Percentiles rank a stretch among this genome's conserved stretches.
These are phyloP conservation scores for Acleris literana DNA, from an alignment of 2,888 invertebrate genomes.

Conservation along the genomic window DNA sequence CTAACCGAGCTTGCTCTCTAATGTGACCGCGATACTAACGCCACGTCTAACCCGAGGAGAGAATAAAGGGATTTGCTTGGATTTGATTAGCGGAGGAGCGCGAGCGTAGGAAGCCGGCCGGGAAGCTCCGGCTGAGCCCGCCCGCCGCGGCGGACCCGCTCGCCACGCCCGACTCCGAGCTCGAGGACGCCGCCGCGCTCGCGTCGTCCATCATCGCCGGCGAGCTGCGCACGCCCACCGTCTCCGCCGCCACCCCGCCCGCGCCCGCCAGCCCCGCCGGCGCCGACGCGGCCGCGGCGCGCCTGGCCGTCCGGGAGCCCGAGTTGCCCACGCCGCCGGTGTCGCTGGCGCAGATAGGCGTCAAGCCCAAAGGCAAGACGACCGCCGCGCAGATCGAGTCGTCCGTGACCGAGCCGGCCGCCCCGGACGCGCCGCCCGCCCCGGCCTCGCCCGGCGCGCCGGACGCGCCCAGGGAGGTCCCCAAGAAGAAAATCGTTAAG, in stretches of 20 bases:
- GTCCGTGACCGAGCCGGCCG: conserved; percentile 56
- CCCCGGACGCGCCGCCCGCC: conserved; percentile 38
- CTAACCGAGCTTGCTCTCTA: conserved; percentile 84
- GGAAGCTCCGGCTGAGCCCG: conserved; percentile 71
- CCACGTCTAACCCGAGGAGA: conserved; percentile 77
- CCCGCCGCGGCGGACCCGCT: conserved; percentile 68
- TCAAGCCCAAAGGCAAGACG: conserved; percentile 67
- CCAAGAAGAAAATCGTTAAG: conserved; percentile 74
- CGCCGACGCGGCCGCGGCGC: conserved; percentile 40
- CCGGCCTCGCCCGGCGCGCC: background rate
- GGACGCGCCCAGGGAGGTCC: conserved; percentile 51
- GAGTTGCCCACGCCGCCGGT: conserved; percentile 80
- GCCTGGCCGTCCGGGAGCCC: conserved; percentile 64
- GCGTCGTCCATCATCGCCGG: conserved; percentile 78
- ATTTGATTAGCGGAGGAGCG: conserved; percentile 77
- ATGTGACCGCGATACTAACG: conserved; percentile 84
- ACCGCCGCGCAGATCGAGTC: conserved; percentile 73
- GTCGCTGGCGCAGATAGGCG: conserved; percentile 79
- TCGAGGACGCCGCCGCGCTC: conserved; percentile 76
- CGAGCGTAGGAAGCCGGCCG: conserved; percentile 76
- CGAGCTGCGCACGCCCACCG: conserved; percentile 67
- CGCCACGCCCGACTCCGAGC: conserved; percentile 80
- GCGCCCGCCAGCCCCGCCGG: conserved; percentile 44
- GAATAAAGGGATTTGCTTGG: conserved; percentile 79
- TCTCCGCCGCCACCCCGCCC: conserved; percentile 60